Conservation (phyloP, 2,888 invertebrate genomes). For the Limulus polyphemus region DNA sequence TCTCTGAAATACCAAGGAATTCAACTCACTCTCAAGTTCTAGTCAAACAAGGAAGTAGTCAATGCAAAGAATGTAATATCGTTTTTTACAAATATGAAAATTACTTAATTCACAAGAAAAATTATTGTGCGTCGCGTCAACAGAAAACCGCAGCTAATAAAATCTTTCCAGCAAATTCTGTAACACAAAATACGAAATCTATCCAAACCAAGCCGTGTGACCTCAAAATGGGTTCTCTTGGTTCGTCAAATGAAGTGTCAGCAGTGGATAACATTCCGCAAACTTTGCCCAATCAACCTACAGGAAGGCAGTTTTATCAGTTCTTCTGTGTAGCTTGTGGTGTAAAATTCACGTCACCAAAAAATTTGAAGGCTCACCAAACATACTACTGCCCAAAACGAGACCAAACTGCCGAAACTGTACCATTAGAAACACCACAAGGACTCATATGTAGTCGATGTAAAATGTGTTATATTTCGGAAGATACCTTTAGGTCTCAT, state of each 20-base stretch:
- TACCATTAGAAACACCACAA: conserved; percentile 2
- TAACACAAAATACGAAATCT: too few species aligned
- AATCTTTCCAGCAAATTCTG: neutral
- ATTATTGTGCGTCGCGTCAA: conserved; percentile 61
- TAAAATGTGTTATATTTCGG: conserved; percentile 32
- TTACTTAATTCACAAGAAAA: conserved; percentile 82
- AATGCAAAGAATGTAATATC: conserved; percentile 93
- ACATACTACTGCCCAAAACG: conserved; percentile 84
- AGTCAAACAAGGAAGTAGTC: conserved; percentile 85
- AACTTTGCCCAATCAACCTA: conserved; percentile 8
- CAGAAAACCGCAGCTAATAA: conserved; percentile 23
- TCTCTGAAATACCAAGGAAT: too few species aligned
- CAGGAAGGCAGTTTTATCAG: conserved; percentile 23
- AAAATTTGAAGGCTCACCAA: conserved; percentile 87
- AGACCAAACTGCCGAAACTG: conserved; percentile 5
- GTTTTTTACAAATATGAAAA: conserved; percentile 94
- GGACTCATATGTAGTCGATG: conserved; percentile 33
- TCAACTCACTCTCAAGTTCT: conserved; percentile 42
- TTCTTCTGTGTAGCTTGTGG: conserved; percentile 84
- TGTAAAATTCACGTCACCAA: conserved; percentile 84
- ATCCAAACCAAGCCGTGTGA: too few species aligned
- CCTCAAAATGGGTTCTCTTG: too few species aligned
- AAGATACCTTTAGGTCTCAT: conserved; percentile 34
- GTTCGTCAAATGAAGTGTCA: too few species aligned
- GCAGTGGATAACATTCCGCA: conserved; percentile 4